Percentiles rank a stretch among this genome's conserved stretches.
phyloP scores from a whole-genome alignment of 1,140 invertebrate genomes.

The Rhopalosiphum maidis region DNA sequence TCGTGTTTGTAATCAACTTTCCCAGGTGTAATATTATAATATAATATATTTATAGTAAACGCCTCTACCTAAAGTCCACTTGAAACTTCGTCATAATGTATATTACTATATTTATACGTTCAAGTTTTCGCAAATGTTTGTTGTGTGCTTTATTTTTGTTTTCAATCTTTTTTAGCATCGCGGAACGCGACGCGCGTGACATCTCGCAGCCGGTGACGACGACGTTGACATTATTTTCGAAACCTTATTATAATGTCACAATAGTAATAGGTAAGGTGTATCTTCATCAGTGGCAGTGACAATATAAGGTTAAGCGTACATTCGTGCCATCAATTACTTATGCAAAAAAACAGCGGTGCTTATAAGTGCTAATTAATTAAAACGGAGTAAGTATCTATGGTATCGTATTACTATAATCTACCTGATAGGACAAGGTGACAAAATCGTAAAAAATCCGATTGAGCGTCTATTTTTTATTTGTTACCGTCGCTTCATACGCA shows the following conservation, averaged over 20 bases:
- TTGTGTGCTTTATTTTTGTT: neutral
- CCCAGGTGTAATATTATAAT: neutral
- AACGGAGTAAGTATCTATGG: neutral
- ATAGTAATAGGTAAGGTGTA: neutral
- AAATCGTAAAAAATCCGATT: conserved; percentile 4
- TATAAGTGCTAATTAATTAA: neutral
- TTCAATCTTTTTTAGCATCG: neutral
- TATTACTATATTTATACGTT: neutral
- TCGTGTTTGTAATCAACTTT: neutral
- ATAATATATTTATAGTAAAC: neutral
- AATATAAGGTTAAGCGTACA: neutral
- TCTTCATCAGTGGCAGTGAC: neutral
- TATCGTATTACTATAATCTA: neutral
- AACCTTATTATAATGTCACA: neutral
- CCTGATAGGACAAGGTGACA: neutral
- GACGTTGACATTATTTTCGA: neutral
- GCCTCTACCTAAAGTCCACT: neutral
- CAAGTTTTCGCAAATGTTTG: neutral
- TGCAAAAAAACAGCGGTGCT: neutral
- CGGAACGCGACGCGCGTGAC: neutral
- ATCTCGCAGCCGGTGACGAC: neutral
- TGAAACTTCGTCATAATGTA: neutral
- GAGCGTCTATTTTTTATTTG: neutral
- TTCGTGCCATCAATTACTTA: neutral
- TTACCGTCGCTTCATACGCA: too few relatives aligned